Evolutionary conservation across 2,797 vertebrate genomes (phyloP).

Genomic region (Hyperoplus immaculatus): DNA sequence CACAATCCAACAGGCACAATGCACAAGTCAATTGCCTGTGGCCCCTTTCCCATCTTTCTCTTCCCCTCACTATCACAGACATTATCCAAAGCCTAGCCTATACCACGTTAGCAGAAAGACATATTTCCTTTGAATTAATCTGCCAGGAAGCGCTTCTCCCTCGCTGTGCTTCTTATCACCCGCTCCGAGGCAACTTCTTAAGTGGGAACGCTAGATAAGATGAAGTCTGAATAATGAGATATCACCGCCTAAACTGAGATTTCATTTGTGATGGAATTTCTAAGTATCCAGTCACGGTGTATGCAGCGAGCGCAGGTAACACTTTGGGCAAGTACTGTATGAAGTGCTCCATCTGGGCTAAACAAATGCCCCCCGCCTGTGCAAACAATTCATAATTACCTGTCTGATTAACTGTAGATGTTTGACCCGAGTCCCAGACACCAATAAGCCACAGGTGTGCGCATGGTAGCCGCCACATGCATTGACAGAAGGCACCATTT

Average conservation of each 20-base stretch:
- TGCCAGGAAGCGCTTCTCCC: constrained; percentile 55
- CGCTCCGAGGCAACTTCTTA: constrained; percentile 72
- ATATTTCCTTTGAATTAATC: constrained; percentile 60
- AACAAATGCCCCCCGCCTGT: constrained; percentile 76
- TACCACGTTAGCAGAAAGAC: constrained; percentile 47
- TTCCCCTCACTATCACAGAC: constrained; percentile 46
- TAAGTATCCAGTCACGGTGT: constrained; percentile 25
- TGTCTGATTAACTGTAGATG: constrained; percentile 78
- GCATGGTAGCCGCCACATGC: constrained; percentile 10
- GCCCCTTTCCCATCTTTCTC: constrained; percentile 51
- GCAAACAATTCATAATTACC: constrained; percentile 83
- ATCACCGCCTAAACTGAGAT: constrained; percentile 70
- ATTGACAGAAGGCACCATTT: not conserved
- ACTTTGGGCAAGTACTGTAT: constrained; percentile 60
- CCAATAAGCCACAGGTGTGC: constrained; percentile 71
- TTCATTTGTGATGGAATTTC: constrained; percentile 80
- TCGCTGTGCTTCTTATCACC: constrained; percentile 64
- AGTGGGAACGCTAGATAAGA: constrained; percentile 74
- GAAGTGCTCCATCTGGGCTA: constrained; percentile 68
- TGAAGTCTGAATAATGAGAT: constrained; percentile 69
- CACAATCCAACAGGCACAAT: constrained; percentile 31
- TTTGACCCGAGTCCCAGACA: constrained; percentile 58
- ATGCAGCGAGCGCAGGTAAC: constrained; percentile 55
- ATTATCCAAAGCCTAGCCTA: constrained; percentile 50
- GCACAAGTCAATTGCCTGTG: constrained; percentile 33